Percentiles rank a stretch among this genome's conserved stretches.
Conservation (phyloP, 2,888 invertebrate species). For the Leptopilina myrica region DNA sequence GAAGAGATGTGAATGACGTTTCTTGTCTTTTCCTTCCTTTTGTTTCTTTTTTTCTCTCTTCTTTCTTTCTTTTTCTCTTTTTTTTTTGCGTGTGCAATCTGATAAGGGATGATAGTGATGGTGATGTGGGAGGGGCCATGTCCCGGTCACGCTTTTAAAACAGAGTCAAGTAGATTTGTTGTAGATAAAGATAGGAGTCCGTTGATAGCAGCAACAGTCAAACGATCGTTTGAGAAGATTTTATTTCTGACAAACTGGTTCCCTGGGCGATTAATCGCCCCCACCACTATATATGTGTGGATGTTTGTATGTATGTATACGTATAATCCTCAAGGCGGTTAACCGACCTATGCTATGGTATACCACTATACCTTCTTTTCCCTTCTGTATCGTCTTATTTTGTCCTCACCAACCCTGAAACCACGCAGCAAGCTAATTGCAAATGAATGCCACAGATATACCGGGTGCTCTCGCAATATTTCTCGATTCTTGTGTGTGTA, state of each 20-base stretch:
- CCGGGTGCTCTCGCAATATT: constrained; percentile 54
- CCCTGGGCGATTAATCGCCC: constrained; percentile 59
- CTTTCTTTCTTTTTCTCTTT: too few relatives aligned
- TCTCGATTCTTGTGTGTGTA: neutral
- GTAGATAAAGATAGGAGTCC: constrained; percentile 39
- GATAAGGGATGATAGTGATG: constrained; percentile 11
- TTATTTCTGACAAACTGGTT: constrained; percentile 61
- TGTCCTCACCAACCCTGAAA: constrained; percentile 55
- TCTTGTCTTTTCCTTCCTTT: constrained; percentile 5
- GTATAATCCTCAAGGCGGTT: constrained; percentile 54
- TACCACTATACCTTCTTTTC: constrained; percentile 51
- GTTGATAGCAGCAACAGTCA: constrained; percentile 51
- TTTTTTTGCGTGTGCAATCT: neutral
- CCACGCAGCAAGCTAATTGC: constrained; percentile 56
- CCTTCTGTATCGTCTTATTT: constrained; percentile 57
- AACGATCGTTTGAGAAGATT: constrained; percentile 56
- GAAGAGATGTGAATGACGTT: constrained; percentile 34
- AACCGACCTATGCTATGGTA: constrained; percentile 45
- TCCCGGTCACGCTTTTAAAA: constrained; percentile 39
- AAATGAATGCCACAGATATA: constrained; percentile 57
- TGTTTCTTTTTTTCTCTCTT: neutral
- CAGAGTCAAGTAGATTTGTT: constrained; percentile 36
- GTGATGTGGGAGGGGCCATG: constrained; percentile 15
- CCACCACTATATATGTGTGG: constrained; percentile 39
- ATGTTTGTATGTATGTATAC: neutral